phyloP scores from a whole-genome alignment of 2,113 vertebrate species.

The Litocranius walleri region DNA sequence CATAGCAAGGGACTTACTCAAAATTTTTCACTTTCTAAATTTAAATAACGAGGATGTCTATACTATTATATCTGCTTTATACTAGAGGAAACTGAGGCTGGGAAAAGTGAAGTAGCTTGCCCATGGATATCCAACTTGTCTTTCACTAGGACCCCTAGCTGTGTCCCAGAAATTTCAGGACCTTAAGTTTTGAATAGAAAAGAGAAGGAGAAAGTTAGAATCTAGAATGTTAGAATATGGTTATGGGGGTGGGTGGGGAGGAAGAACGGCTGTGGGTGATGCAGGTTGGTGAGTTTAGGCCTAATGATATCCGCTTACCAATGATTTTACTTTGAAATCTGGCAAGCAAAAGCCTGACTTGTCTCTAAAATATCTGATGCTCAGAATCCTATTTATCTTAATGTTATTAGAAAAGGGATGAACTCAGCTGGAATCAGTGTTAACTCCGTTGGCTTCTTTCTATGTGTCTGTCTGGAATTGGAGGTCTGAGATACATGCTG shows the following conservation, averaged over 20 bases:
- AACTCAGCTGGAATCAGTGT: neutral
- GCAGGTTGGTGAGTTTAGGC: neutral
- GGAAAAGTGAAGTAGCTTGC: neutral
- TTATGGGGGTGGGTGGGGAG: rapidly evolving
- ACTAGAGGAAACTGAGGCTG: neutral
- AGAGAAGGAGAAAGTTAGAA: neutral
- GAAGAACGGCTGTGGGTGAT: neutral
- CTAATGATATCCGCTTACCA: neutral
- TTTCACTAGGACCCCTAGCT: neutral
- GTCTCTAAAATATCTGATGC: neutral
- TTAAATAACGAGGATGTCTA: neutral
- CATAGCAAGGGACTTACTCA: neutral
- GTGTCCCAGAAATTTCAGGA: neutral
- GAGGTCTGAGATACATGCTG: neutral
- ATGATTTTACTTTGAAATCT: neutral
- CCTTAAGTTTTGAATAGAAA: neutral
- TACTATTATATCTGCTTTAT: neutral
- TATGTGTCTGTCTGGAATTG: neutral
- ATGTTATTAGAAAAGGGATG: neutral
- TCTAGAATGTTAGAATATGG: neutral
- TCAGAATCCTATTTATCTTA: neutral
- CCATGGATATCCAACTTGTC: neutral
- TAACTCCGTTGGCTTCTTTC: neutral
- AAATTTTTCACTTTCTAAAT: neutral
- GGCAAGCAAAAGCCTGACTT: neutral